These are phyloP conservation scores for Chiridota heheva DNA, from an alignment of 35 echinoderm and acorn worm genomes.

Conservation along the genomic window DNA sequence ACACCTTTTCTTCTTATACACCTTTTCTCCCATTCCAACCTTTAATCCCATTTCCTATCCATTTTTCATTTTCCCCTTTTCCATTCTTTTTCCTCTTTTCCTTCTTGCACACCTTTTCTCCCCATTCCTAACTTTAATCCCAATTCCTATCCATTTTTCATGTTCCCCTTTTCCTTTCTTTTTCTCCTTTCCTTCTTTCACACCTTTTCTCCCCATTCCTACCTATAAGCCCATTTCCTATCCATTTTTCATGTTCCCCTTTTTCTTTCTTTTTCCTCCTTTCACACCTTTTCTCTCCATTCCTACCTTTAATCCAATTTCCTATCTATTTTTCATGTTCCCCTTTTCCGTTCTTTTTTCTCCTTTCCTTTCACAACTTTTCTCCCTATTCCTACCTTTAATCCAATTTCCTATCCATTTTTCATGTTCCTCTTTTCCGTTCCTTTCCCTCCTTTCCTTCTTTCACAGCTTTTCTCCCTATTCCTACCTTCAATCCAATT, in stretches of 20 bases:
- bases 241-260: not conserved
- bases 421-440: not conserved
- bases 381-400: no score
- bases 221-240: not conserved
- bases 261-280: not conserved
- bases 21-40: not conserved
- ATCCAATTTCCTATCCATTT: not conserved
- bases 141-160: no score
- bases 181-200: no score
- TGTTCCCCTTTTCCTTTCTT: no score
- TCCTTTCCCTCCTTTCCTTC: not conserved
- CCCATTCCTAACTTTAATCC: no score
- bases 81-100: not conserved
- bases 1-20: not conserved
- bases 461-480: not conserved
- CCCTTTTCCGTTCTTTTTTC: not conserved
- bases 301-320: not conserved
- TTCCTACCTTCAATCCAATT: no score
- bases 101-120: no score
- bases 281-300: not conserved
- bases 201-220: not conserved
- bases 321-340: not conserved
- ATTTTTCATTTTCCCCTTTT: not conserved
- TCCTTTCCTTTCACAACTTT: not conserved
- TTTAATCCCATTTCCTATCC: not conserved